A percentile compares a stretch with the other conserved stretches of the same genome.
Conservation (phyloP, 2,113 vertebrate genomes). For the Tragelaphus buxtoni region DNA sequence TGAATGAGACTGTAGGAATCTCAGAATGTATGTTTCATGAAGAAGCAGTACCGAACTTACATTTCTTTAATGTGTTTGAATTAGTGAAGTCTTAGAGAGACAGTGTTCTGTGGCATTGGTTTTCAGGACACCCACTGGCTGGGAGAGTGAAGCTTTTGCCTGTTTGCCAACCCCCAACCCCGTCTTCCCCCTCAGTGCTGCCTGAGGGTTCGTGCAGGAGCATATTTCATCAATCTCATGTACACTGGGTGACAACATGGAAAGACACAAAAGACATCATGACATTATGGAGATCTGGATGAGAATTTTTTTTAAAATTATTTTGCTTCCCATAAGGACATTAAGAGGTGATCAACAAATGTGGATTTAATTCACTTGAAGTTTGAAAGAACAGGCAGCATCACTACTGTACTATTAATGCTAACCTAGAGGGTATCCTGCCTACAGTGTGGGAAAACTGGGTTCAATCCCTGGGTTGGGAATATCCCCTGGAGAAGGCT, state of each 20-base stretch:
- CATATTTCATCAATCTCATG: too few species aligned
- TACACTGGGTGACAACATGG: rapidly evolving
- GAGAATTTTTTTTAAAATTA: background rate
- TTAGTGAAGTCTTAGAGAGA: background rate
- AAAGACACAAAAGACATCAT: background rate
- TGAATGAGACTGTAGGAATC: background rate
- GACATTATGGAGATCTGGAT: background rate
- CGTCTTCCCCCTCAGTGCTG: rapidly evolving
- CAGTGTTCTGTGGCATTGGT: background rate
- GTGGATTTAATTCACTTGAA: background rate
- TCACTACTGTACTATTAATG: background rate
- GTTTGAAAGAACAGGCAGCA: background rate
- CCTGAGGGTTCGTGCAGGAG: background rate
- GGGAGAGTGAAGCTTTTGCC: rapidly evolving
- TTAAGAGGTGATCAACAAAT: background rate
- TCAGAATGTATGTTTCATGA: background rate
- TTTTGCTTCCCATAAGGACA: background rate
- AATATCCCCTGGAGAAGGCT: background rate
- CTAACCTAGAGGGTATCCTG: background rate
- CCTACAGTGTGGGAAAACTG: background rate
- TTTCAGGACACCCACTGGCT: rapidly evolving
- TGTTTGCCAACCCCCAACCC: rapidly evolving
- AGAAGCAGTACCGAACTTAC: background rate
- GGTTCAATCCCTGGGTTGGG: background rate
- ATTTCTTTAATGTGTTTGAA: background rate